A percentile compares a stretch with the other conserved stretches of the same genome.
phyloP scores from a whole-genome alignment of 1,140 invertebrate species.

The Drosophila chauvacae region DNA sequence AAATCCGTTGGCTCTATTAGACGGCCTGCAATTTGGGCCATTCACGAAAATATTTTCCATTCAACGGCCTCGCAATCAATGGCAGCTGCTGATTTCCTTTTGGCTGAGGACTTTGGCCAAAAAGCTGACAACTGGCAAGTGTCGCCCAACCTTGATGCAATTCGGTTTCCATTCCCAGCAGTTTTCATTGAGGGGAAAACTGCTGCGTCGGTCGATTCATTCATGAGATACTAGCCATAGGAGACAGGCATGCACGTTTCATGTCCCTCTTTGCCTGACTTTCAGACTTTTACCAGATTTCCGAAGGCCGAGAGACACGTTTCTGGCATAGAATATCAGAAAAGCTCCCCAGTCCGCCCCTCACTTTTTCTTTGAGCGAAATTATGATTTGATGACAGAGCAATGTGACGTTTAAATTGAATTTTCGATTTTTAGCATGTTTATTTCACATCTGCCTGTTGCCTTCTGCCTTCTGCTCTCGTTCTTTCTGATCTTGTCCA shows the following conservation, averaged over 20 bases:
- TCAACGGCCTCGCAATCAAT: conserved; percentile 55
- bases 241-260: conserved; percentile 13
- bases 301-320: conserved; percentile 63
- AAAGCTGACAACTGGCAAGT: conserved; percentile 37
- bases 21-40: conserved; percentile 53
- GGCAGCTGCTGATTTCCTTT: conserved; percentile 46
- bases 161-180: conserved; percentile 24
- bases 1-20: conserved; percentile 41
- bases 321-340: conserved; percentile 68
- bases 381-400: conserved; percentile 62
- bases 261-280: conserved; percentile 46
- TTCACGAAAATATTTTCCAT: conserved; percentile 42
- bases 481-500: conserved; percentile 17
- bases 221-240: conserved; percentile 39
- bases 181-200: conserved; percentile 46
- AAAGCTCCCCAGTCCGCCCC: neutral
- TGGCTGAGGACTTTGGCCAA: conserved; percentile 25
- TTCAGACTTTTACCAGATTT: conserved; percentile 69
- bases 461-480: conserved; percentile 7
- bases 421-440: conserved; percentile 60
- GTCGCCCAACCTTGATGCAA: conserved; percentile 51
- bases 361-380: conserved; percentile 14
- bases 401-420: conserved; percentile 68
- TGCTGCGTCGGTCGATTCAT: conserved; percentile 50
- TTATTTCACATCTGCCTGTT: conserved; percentile 39